These are phyloP conservation scores for Ptiloglossa arizonensis DNA, from an alignment of 1,140 invertebrate species.

Conservation along the genomic window DNA sequence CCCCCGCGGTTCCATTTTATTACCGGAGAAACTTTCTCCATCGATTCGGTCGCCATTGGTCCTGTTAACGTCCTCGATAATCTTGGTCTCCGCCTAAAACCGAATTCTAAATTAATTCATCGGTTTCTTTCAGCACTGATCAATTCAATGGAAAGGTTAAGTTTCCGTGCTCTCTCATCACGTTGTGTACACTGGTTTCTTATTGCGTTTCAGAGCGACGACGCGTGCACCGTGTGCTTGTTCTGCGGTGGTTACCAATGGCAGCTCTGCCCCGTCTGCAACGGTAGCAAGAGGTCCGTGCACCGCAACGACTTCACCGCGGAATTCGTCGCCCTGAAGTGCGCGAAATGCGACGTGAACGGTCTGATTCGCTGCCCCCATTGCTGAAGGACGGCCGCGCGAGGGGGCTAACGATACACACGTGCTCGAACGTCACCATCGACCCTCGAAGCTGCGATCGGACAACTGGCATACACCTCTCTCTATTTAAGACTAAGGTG, in stretches of 20 bases:
- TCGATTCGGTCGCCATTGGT: neutral
- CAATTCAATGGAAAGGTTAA: too few relatives aligned
- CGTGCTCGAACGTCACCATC: constrained; percentile 28
- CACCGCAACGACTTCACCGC: constrained; percentile 96
- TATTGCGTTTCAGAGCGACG: constrained; percentile 85
- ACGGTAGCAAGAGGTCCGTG: constrained; percentile 96
- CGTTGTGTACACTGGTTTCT: too few relatives aligned
- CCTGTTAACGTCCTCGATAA: too few relatives aligned
- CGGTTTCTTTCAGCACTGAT: too few relatives aligned
- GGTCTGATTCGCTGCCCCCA: constrained; percentile 93
- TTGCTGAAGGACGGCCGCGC: constrained; percentile 73
- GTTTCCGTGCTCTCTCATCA: too few relatives aligned
- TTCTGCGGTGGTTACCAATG: constrained; percentile 95
- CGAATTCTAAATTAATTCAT: too few relatives aligned
- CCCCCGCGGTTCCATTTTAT: too few relatives aligned
- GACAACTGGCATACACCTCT: constrained; percentile 29
- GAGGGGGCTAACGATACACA: neutral
- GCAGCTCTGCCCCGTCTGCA: constrained; percentile 94
- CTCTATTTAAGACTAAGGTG: constrained; percentile 58
- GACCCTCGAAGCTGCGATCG: constrained; percentile 17
- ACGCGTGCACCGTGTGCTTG: constrained; percentile 88
- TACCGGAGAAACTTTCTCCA: too few relatives aligned
- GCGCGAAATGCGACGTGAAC: constrained; percentile 97
- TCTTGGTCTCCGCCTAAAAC: too few relatives aligned
- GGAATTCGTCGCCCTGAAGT: constrained; percentile 96